Evolutionary conservation across 2,888 invertebrate species (phyloP).

Genomic region (Priocnemis perturbator): DNA sequence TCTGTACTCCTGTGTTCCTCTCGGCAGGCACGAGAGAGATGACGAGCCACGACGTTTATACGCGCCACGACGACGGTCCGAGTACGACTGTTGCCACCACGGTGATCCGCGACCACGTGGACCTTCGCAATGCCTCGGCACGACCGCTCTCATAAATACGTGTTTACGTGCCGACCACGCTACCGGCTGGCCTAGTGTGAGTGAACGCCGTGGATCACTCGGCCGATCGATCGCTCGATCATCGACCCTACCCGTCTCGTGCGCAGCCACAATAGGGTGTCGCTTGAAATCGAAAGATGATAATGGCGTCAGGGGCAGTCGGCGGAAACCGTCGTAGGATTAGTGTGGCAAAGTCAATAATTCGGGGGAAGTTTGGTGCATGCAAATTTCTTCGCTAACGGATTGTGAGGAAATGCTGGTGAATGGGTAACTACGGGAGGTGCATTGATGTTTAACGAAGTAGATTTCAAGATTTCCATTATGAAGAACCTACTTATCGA

Average conservation of each 20-base stretch:
- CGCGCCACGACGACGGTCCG: slow-evolving; percentile 55
- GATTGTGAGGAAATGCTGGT: too few species aligned
- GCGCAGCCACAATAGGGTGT: too few species aligned
- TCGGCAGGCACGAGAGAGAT: neutral
- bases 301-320: too few species aligned
- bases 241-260: neutral
- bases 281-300: too few species aligned
- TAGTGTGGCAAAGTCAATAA: too few species aligned
- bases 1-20: neutral
- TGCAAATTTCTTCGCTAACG: too few species aligned
- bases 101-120: slow-evolving; percentile 64
- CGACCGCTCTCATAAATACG: slow-evolving; percentile 51
- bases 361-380: too few species aligned
- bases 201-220: neutral
- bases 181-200: slow-evolving; percentile 9
- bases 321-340: too few species aligned
- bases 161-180: slow-evolving; percentile 43
- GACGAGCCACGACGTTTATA: slow-evolving; percentile 11
- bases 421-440: too few species aligned
- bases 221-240: neutral
- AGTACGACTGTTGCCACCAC: slow-evolving; percentile 64
- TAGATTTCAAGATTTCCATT: too few species aligned
- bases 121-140: slow-evolving; percentile 51
- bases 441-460: too few species aligned
- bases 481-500: too few species aligned